phyloP scores from a whole-genome alignment of 2,797 vertebrate species.

The Loriculus beryllinus region DNA sequence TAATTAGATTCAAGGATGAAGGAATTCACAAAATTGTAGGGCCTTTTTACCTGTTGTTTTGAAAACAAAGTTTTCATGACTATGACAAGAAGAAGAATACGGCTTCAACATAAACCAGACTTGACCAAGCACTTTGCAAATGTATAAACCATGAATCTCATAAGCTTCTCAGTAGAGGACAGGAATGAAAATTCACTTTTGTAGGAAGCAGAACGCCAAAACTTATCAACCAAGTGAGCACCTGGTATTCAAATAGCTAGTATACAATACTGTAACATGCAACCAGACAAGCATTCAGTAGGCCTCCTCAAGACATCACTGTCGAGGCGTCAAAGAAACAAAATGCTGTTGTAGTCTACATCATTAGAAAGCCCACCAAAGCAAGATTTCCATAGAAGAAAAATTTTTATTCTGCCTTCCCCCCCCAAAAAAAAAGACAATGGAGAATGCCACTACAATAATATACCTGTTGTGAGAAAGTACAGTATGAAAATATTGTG shows the following conservation, averaged over 20 bases:
- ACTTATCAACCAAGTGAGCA: background rate
- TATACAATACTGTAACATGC: background rate
- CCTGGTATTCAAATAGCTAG: background rate
- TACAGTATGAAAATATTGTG: background rate
- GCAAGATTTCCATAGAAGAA: background rate
- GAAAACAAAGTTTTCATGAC: background rate
- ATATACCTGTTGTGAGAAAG: background rate
- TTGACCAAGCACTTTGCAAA: background rate
- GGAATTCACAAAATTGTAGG: background rate
- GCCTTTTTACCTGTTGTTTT: background rate
- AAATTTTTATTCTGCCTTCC: background rate
- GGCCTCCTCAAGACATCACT: background rate
- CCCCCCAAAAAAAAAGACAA: background rate
- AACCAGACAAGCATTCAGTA: background rate
- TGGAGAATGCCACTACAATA: background rate
- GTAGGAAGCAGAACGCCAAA: background rate
- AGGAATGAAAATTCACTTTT: background rate
- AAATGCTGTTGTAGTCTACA: background rate
- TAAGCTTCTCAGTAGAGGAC: background rate
- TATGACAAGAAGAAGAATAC: background rate
- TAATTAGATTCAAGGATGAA: background rate
- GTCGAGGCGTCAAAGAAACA: background rate
- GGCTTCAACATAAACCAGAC: background rate
- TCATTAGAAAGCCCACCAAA: background rate
- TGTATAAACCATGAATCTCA: background rate